Conservation (phyloP, 2,113 vertebrate species). For the Orthonyx spaldingii region DNA sequence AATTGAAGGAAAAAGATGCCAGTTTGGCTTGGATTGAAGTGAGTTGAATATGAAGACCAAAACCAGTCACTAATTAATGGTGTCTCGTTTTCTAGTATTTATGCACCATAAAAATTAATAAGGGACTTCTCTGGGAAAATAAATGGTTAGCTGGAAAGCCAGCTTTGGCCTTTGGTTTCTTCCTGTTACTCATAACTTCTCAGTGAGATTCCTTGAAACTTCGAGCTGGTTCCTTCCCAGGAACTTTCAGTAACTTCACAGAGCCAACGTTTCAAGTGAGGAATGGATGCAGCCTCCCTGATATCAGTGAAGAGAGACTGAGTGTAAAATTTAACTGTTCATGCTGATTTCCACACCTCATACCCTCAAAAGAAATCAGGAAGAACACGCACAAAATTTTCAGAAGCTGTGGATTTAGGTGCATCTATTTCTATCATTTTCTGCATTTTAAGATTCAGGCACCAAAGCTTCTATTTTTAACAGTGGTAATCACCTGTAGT, state of each 20-base stretch:
- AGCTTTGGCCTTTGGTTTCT: not conserved
- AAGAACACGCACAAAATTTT: not conserved
- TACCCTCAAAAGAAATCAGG: not conserved
- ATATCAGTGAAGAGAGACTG: not conserved
- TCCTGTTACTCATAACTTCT: slow-evolving; percentile 3
- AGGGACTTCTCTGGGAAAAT: slow-evolving; percentile 46
- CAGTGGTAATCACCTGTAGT: not conserved
- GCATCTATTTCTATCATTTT: not conserved
- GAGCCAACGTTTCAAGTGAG: not conserved
- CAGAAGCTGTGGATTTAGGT: not conserved
- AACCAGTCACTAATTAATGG: slow-evolving; percentile 37
- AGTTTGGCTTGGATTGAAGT: not conserved
- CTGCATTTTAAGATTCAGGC: not conserved
- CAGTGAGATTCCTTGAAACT: slow-evolving; percentile 25
- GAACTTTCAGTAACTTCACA: not conserved
- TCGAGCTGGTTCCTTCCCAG: not conserved
- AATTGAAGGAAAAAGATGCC: not conserved
- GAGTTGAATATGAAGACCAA: not conserved
- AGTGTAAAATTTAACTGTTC: not conserved
- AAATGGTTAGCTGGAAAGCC: slow-evolving; percentile 22
- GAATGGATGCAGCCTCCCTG: not conserved
- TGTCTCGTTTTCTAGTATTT: slow-evolving; percentile 53
- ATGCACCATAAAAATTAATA: slow-evolving; percentile 54
- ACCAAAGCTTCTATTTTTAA: not conserved
- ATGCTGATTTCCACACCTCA: not conserved